phyloP scores from a whole-genome alignment of 2,888 invertebrate species.

The Eugnorisma glareosa region DNA sequence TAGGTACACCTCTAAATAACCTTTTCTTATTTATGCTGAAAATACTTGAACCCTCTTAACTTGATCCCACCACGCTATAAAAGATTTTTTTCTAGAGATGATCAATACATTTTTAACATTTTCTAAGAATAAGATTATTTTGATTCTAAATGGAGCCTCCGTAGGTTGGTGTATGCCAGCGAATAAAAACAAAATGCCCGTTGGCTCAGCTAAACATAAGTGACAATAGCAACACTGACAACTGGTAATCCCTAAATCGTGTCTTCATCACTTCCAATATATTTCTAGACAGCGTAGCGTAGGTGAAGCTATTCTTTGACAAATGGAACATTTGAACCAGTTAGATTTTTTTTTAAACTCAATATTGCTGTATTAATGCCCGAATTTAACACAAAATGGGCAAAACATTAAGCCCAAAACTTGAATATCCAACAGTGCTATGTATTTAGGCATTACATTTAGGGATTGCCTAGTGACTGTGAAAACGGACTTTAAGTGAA shows the following conservation, averaged over 20 bases:
- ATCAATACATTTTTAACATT: neutral
- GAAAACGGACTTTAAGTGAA: neutral
- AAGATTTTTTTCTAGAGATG: neutral
- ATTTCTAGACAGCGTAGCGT: constrained; percentile 3
- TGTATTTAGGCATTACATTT: neutral
- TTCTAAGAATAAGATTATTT: neutral
- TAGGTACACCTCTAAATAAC: neutral
- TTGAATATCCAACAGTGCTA: neutral
- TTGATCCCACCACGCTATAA: no score
- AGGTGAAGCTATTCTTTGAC: neutral
- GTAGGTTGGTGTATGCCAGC: neutral
- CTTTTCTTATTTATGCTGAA: neutral
- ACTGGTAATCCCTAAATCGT: neutral
- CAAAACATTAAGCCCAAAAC: neutral
- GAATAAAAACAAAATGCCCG: neutral
- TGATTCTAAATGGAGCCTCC: neutral
- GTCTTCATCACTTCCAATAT: neutral
- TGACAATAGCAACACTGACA: neutral
- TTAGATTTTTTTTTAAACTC: neutral
- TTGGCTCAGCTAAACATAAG: neutral
- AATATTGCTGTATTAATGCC: neutral
- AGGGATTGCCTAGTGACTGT: neutral
- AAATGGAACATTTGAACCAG: neutral
- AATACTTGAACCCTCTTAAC: neutral
- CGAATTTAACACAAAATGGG: neutral